These are phyloP conservation scores for Parthenolecanium corni DNA, from an alignment of 2,888 invertebrate genomes.

Conservation along the genomic window DNA sequence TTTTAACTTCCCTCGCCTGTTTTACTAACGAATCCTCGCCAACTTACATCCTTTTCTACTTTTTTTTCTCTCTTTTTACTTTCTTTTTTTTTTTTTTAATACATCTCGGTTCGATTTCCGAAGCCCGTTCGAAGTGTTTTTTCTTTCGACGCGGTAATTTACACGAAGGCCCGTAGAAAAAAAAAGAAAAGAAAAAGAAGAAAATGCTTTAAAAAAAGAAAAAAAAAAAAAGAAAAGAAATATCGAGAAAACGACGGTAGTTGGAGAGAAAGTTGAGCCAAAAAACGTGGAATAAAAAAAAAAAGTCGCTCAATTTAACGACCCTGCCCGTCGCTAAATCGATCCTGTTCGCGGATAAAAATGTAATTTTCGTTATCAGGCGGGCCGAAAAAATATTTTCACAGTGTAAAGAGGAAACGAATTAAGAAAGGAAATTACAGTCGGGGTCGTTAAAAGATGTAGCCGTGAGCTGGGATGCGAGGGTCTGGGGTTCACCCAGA, in stretches of 20 bases:
- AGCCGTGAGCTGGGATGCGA: not conserved
- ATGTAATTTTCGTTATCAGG: slow-evolving; percentile 26
- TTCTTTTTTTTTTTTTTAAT: too few species aligned
- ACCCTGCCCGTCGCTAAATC: slow-evolving; percentile 8
- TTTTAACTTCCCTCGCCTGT: not conserved
- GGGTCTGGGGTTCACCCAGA: too few species aligned
- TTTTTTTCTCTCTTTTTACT: too few species aligned
- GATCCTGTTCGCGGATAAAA: slow-evolving; percentile 23
- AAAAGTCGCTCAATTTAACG: slow-evolving; percentile 19
- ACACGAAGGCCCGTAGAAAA: not conserved
- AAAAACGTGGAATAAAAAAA: too few species aligned
- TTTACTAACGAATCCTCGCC: not conserved
- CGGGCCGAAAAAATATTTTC: slow-evolving; percentile 25
- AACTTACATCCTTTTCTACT: not conserved
- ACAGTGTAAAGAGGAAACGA: slow-evolving; percentile 24
- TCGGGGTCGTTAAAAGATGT: slow-evolving; percentile 16
- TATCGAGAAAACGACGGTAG: too few species aligned
- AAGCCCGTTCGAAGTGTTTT: not conserved
- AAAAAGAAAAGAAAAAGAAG: not conserved
- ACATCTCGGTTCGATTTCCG: too few species aligned
- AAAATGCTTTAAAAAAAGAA: not conserved
- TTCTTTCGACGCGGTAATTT: not conserved
- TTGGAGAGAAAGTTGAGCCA: not conserved
- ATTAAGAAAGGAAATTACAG: slow-evolving; percentile 26
- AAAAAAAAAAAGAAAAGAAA: not conserved